Evolutionary conservation across 2,113 vertebrate genomes (phyloP), one percentile per base, ranked within the genome.

Genomic region (Tylochromis polylepis): DNA sequence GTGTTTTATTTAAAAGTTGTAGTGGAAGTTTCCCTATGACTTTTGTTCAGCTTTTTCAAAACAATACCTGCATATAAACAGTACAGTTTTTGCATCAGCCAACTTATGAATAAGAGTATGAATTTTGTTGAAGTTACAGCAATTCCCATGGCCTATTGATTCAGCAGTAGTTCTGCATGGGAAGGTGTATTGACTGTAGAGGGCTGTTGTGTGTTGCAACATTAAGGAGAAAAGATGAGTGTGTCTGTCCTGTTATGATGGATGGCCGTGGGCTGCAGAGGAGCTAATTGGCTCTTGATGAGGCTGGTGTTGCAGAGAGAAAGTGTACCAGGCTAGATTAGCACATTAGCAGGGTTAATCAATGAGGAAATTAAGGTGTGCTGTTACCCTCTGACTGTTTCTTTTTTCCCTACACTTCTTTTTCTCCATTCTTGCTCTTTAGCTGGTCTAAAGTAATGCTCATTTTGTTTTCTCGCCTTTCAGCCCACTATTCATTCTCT

Each of bases 221-320:
- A 92, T 91, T 95, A 93, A 87, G 89, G 87, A 88, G 90, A 93
- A 93, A 93, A 93, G 93, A 95, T 95, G 95, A 95, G 94, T 31
- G 86, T 94, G 94, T 94, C 94, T 94, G 91, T 93, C 85, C 88
- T 18, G 83, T 87, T 92, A 94, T 96, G 95, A 96, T 96, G 95
- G 93, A 96, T 96, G 92, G 89, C 91, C 79, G 43, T 84, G 87
- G 89, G 91, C 91, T 92, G 89, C 87, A 18, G 87, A 93, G 88
- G 90, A 92, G 85, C 91, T 96, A 95, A 96, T 95, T 95, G 93
- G 92, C 93, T 93, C 91, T 93, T 95, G 95, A 96, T 95, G 95
- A 95, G 94, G 91, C 92, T 91, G 88, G 92, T 94, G 92, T 95
- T 95, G 93, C 94, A 92, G 90, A 90, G 92, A 93, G 85, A 92